Conservation (phyloP, 2,797 vertebrate genomes). For the Leptodactylus fallax region DNA sequence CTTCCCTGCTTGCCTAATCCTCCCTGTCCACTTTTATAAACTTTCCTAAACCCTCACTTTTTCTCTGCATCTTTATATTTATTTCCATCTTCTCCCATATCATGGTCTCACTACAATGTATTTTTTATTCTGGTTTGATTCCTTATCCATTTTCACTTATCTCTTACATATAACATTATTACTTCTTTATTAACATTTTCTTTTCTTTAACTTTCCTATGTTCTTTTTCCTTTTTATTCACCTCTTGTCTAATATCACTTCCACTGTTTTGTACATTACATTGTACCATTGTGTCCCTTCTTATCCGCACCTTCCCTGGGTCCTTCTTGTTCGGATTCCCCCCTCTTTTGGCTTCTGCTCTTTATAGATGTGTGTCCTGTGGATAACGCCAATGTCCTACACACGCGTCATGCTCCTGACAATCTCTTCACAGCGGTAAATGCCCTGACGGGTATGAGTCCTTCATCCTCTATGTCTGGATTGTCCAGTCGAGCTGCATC, state of each 20-base stretch:
- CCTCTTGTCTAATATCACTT: slow-evolving; percentile 56
- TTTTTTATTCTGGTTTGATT: neutral
- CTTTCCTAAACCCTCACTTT: neutral
- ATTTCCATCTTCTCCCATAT: neutral
- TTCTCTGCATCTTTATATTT: neutral
- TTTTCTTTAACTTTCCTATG: neutral
- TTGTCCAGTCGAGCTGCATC: slow-evolving; percentile 94
- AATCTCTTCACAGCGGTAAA: slow-evolving; percentile 99
- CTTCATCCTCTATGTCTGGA: slow-evolving; percentile 92
- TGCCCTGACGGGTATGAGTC: slow-evolving; percentile 94
- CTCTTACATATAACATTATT: neutral
- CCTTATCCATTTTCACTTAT: neutral
- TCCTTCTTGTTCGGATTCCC: slow-evolving; percentile 62
- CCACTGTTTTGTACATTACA: slow-evolving; percentile 71
- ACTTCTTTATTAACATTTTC: neutral
- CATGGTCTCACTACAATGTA: slow-evolving; percentile 3
- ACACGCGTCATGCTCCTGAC: slow-evolving; percentile 87
- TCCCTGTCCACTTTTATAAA: neutral
- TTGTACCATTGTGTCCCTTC: slow-evolving; percentile 70
- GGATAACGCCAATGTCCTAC: slow-evolving; percentile 85
- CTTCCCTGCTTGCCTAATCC: slow-evolving; percentile 68
- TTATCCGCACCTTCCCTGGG: slow-evolving; percentile 66
- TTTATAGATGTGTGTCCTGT: slow-evolving; percentile 85
- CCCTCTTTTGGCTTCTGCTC: slow-evolving; percentile 67
- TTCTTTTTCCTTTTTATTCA: neutral